Base-by-base conservation (phyloP, 2,888 invertebrate genomes). In the Ichneumoninae sp. region DNA sequence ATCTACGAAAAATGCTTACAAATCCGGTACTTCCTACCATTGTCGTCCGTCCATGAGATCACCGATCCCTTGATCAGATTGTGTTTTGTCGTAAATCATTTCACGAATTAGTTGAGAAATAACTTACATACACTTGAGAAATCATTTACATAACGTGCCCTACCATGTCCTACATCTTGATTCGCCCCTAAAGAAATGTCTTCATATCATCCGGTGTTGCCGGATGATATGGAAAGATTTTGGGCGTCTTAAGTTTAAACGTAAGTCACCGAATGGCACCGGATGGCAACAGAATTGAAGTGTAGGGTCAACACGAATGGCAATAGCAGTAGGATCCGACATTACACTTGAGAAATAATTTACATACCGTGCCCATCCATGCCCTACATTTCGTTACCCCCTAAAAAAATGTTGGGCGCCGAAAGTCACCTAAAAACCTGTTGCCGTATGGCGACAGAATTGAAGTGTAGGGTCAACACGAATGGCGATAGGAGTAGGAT, bases 401-500 rank as follows among this genome's bases (percentile, higher is more conserved):
- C 19, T 19, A 19, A 19, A 19, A 19, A 19, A 19, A n/a, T n/a
- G n/a, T n/a, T n/a, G n/a, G n/a, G n/a, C n/a, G n/a, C n/a, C n/a
- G n/a, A n/a, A n/a, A n/a, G n/a, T n/a, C n/a, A n/a, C n/a, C n/a
- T n/a, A n/a, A n/a, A n/a, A n/a, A n/a, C n/a, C n/a, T n/a, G n/a
- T n/a, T n/a, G 13, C 63, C 7, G 63, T 7, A 30, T 30, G 63
- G 13, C 33, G 47, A 74, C 30, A 60, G 44, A 63, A 63, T 63
- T n/a, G 47, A 63, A 44, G 47, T 47, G 74, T 47, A 63, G 30
- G 74, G 74, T 74, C 74, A 63, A 47, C 30, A 33, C 19, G 65
- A 75, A 65, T 75, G n/a, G 63, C 63, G 52, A 65, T 65, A 52
- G 74, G 13, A 22, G 22, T n/a, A n/a, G 16, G 50, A 60, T 60